Base-by-base conservation (phyloP, 2,797 vertebrate species). In the Tiaroga cobitis region DNA sequence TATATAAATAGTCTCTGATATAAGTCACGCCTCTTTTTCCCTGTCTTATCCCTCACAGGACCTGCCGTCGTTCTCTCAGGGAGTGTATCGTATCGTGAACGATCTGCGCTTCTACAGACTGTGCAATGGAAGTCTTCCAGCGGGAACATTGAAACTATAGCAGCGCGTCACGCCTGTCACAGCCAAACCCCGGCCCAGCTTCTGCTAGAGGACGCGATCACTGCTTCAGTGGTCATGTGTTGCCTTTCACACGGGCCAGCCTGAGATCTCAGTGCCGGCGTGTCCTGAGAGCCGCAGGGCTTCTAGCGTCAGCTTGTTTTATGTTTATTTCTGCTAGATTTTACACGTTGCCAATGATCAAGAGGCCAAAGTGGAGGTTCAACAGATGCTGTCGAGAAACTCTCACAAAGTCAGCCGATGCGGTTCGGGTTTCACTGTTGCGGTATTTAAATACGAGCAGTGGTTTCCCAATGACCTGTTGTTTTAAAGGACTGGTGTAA, bases 51-150 rank as follows among this genome's bases (percentile, higher is more conserved):
- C 29, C 34, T 56, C 5, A 3, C 89, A 99, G 98, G 98, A 99
- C 91, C 94, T 99, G 92, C 98, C 98, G 21, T 99, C 98, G 0
- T 99, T 99, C 95, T 99, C 98, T 39, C 98, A 99, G 92, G 97
- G 97, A 0, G 97, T 99, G 90, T 97, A 99, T 93, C 95, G 98
- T 46, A 94, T 99, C 93, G 97, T 99, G 92, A 99, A 99, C 0
- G 98, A 99, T 93, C 97, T 99, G 80, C 97, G 97, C 90, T 99
- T 99, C 94, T 99, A 99, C 95, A 96, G 98, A 93, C 97, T 99
- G 93, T 99, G 98, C 94, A 99, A 99, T 0, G 96, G 97, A 94
- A 99, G 98, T 93, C 93, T 99, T 93, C 98, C 98, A 83, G 97
- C 97, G 0, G 98, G 98, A 89, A 99, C 98, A 8, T 96, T 99